phyloP scores from a whole-genome alignment of 2,113 vertebrate genomes.

The Pseudorasbora parva region DNA sequence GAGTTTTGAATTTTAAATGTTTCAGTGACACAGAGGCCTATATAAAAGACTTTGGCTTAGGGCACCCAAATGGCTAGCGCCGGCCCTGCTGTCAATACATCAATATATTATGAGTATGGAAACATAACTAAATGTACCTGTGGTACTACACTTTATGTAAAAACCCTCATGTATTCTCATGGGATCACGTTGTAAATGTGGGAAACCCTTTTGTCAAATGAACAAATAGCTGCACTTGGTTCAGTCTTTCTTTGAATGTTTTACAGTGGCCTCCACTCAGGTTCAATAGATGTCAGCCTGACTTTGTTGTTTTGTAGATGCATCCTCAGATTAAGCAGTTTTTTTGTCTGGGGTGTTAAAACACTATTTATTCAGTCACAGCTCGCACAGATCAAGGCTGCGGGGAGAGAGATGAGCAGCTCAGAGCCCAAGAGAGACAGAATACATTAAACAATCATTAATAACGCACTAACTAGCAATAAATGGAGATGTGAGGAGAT shows the following conservation, averaged over 20 bases:
- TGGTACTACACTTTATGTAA: too few relatives aligned
- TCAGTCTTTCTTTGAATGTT: neutral
- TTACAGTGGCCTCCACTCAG: neutral
- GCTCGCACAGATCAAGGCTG: conserved; percentile 14
- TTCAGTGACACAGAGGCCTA: too few relatives aligned
- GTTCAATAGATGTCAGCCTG: neutral
- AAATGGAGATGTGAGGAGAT: conserved; percentile 19
- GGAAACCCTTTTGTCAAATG: neutral
- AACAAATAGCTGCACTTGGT: neutral
- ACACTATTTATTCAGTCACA: conserved; percentile 21
- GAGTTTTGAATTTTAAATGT: too few relatives aligned
- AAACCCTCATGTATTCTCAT: too few relatives aligned
- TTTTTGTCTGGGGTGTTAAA: conserved; percentile 2
- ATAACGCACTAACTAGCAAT: conserved; percentile 27
- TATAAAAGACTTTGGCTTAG: too few relatives aligned
- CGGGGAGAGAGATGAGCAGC: neutral
- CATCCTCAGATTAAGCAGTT: neutral
- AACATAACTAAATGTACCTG: too few relatives aligned
- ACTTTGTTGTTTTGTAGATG: conserved; percentile 17
- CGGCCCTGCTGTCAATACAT: too few relatives aligned
- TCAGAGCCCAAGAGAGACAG: neutral
- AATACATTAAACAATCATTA: conserved; percentile 40
- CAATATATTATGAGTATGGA: too few relatives aligned
- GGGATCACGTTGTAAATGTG: neutral
- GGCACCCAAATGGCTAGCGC: too few relatives aligned